These are phyloP conservation scores for Rambutsinella grinnellia DNA, from an alignment of 2,888 invertebrate genomes.

Conservation along the genomic window DNA sequence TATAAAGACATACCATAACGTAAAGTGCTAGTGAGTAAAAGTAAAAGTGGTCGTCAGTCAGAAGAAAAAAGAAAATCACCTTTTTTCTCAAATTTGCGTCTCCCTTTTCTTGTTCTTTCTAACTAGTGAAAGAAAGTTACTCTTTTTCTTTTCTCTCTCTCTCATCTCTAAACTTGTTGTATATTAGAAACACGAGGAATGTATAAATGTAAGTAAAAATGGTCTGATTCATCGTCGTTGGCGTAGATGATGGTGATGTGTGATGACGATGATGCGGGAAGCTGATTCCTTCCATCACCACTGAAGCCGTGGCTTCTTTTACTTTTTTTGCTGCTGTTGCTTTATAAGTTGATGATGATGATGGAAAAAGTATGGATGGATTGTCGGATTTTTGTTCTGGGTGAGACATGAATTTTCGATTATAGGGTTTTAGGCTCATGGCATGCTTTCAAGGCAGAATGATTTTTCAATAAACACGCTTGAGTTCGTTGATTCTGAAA, in stretches of 20 bases:
- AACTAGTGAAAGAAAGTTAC: neutral
- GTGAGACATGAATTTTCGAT: conserved; percentile 67
- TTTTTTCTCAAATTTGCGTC: conserved; percentile 40
- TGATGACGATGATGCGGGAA: conserved; percentile 41
- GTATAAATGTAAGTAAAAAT: conserved; percentile 12
- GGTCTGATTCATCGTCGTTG: conserved; percentile 17
- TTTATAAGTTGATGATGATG: conserved; percentile 25
- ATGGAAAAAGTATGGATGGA: conserved; percentile 66
- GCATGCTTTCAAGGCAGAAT: conserved; percentile 67
- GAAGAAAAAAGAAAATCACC: conserved; percentile 51
- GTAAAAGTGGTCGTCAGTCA: conserved; percentile 7
- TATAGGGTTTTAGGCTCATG: conserved; percentile 67
- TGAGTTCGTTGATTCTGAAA: conserved; percentile 66
- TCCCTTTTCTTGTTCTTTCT: conserved; percentile 31
- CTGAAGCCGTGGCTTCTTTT: neutral
- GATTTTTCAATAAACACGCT: conserved; percentile 67
- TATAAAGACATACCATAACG: conserved; percentile 1
- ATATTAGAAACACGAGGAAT: conserved; percentile 23
- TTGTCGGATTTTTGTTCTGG: conserved; percentile 66
- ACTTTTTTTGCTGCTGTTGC: conserved; percentile 12
- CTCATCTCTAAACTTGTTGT: conserved; percentile 14
- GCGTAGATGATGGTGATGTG: conserved; percentile 38
- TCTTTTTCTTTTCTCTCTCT: no score
- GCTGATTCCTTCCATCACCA: conserved; percentile 30
- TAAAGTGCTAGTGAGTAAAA: no score